Conservation (phyloP, 2,797 vertebrate genomes). For the Okamejei kenojei region DNA sequence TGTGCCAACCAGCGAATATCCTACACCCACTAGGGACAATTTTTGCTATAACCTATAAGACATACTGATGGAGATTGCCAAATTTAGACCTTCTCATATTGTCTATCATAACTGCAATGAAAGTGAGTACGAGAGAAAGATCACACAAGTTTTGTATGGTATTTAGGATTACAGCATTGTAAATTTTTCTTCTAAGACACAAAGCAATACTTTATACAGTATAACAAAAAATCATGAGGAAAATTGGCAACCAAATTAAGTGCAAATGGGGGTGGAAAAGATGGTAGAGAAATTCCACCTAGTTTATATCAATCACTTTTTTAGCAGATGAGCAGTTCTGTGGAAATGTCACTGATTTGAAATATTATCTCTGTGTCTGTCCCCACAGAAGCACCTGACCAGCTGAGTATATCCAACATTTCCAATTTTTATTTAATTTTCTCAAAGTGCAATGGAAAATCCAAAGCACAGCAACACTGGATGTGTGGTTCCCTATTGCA, state of each 20-base stretch:
- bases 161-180: not conserved
- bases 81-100: not conserved
- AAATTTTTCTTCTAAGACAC: not conserved
- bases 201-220: not conserved
- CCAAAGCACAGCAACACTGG: not conserved
- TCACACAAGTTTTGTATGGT: not conserved
- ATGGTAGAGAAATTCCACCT: not conserved
- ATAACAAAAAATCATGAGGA: not conserved
- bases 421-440: not conserved
- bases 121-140: not conserved
- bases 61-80: not conserved
- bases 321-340: too few species aligned
- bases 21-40: too few species aligned
- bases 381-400: too few species aligned
- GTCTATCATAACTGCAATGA: not conserved
- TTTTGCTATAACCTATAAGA: too few species aligned
- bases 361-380: too few species aligned
- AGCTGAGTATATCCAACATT: too few species aligned
- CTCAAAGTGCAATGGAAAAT: not conserved
- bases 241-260: not conserved
- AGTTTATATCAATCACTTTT: not conserved
- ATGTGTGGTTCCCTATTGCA: not conserved
- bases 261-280: not conserved
- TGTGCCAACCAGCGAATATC: too few species aligned
- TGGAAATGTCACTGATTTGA: too few species aligned